Conservation (phyloP, 2,113 vertebrate species). For the Hymenochirus boettgeri region DNA sequence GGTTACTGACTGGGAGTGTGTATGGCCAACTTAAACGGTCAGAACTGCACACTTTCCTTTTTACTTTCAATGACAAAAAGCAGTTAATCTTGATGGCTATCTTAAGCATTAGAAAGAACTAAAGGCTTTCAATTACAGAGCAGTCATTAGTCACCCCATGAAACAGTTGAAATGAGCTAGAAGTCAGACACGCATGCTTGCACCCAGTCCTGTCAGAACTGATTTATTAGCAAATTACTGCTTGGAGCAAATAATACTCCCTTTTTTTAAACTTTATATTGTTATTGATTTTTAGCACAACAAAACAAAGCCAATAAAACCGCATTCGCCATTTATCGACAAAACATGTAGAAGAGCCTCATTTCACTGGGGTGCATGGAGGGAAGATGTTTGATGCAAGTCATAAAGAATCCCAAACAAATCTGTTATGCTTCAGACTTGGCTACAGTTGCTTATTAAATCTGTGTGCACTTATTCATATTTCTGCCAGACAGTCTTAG, state of each 20-base stretch:
- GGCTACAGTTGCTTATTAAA: neutral
- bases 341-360: neutral
- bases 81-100: conserved; percentile 64
- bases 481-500: too few relatives aligned
- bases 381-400: neutral
- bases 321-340: neutral
- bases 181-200: neutral
- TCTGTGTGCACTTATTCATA: neutral
- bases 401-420: neutral
- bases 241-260: neutral
- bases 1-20: conserved; percentile 45
- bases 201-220: neutral
- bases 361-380: neutral
- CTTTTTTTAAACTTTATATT: neutral
- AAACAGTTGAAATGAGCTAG: conserved; percentile 18
- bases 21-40: too few relatives aligned
- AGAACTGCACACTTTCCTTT: conserved; percentile 44
- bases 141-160: conserved; percentile 55
- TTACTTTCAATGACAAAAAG: conserved; percentile 48
- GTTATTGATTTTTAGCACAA: neutral
- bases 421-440: neutral
- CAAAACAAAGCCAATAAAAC: neutral
- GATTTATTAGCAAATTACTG: conserved; percentile 5
- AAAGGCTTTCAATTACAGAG: conserved; percentile 57
- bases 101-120: conserved; percentile 48